phyloP scores from a whole-genome alignment of 1,140 invertebrate genomes.

The Lasaia peninsularis region DNA sequence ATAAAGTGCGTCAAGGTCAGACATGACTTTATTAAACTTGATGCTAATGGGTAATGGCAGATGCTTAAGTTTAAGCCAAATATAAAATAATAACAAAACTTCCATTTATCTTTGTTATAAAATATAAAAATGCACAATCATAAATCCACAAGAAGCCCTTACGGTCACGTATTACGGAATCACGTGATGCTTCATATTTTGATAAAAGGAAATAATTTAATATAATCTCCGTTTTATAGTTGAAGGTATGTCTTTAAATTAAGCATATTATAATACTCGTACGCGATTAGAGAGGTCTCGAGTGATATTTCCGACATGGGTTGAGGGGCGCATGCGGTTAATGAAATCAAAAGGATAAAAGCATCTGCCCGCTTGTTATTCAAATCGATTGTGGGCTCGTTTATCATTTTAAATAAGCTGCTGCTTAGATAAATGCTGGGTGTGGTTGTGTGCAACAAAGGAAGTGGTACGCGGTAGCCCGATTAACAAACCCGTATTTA shows the following conservation, averaged over 20 bases:
- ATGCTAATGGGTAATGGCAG: too few relatives aligned
- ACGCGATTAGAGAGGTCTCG: constrained; percentile 56
- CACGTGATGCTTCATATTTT: constrained; percentile 33
- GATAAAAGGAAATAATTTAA: constrained; percentile 25
- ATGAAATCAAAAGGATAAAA: constrained; percentile 77
- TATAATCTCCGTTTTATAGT: constrained; percentile 22
- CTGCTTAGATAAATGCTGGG: constrained; percentile 71
- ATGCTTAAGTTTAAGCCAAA: too few relatives aligned
- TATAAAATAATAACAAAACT: too few relatives aligned
- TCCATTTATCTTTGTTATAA: too few relatives aligned
- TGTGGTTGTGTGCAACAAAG: constrained; percentile 70
- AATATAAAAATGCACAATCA: constrained; percentile 23
- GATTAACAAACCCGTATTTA: constrained; percentile 69
- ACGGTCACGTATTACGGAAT: constrained; percentile 46
- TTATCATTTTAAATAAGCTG: constrained; percentile 76
- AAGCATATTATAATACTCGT: constrained; percentile 56
- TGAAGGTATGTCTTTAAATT: constrained; percentile 42
- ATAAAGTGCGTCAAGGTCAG: too few relatives aligned
- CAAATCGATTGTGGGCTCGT: constrained; percentile 74
- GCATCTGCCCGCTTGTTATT: constrained; percentile 77
- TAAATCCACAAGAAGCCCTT: constrained; percentile 41
- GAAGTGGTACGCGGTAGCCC: constrained; percentile 57
- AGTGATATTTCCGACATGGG: constrained; percentile 76
- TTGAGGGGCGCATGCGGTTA: constrained; percentile 72
- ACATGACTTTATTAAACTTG: too few relatives aligned